These are phyloP conservation scores for Falco cherrug DNA, from an alignment of 2,797 vertebrate species.

Conservation along the genomic window DNA sequence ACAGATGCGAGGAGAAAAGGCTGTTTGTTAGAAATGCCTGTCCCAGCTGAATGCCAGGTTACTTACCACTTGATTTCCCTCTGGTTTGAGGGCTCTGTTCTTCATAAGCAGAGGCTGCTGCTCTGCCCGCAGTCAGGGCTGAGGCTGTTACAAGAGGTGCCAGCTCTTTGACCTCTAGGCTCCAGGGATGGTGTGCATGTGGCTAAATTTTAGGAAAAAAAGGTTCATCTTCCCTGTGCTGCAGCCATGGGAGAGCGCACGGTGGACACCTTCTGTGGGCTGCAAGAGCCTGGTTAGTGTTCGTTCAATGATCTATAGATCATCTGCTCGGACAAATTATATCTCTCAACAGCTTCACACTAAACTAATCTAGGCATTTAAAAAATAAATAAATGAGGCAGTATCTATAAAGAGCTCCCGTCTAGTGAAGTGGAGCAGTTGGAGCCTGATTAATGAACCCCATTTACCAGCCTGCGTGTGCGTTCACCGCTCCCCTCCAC, in stretches of 20 bases:
- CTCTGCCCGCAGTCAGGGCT: not conserved
- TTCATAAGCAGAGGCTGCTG: not conserved
- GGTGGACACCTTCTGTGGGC: not conserved
- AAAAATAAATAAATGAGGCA: conserved; percentile 62
- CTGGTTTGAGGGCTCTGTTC: not conserved
- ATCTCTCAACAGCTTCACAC: conserved; percentile 34
- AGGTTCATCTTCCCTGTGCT: not conserved
- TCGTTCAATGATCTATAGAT: conserved; percentile 33
- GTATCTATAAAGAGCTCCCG: conserved; percentile 19
- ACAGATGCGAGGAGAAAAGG: not conserved
- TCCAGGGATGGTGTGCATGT: fast-evolving
- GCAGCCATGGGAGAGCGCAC: not conserved
- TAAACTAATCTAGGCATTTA: conserved; percentile 60
- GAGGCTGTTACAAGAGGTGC: not conserved
- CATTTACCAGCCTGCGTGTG: not conserved
- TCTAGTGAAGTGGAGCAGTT: conserved; percentile 32
- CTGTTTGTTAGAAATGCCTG: not conserved
- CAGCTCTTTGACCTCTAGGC: not conserved
- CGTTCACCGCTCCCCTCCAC: not conserved
- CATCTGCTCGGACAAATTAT: conserved; percentile 50
- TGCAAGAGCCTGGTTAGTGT: not conserved
- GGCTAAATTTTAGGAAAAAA: not conserved
- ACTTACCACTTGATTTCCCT: not conserved
- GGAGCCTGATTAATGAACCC: conserved; percentile 45
- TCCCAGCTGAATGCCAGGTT: not conserved